Base-by-base conservation (phyloP, 2,113 vertebrate genomes). In the Acrocephalus arundinaceus region DNA sequence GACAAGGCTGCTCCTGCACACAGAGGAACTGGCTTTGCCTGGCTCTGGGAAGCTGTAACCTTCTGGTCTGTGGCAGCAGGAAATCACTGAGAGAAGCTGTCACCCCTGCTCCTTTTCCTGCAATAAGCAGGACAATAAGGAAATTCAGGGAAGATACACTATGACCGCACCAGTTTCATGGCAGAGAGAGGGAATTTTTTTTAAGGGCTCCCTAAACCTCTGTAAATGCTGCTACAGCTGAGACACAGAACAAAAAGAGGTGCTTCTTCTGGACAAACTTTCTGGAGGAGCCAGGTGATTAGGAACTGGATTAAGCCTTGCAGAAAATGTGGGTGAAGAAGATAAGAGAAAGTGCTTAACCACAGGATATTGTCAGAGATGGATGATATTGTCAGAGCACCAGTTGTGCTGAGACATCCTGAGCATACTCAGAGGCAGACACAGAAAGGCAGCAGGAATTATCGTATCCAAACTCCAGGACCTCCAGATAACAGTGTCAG, bases 271-370 rank as follows among this genome's bases (percentile, higher is more conserved):
- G 59, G 15, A 76, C 2, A 2, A 27, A 48, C 13, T 85, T 91
- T 71, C 51, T 74, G 71, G 46, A 82, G 12, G 24, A 94, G n/a
- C 7, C 51, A 66, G 25, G 27, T 37, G 39, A 89, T 67, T n/a
- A 61, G 57, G 37, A 95, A 87, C 28, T 28, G n/a, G 46, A 78
- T 66, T 49, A 78, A 85, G 11, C 55, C 55, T 81, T 77, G 37
- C 51, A 89, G 68, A 78, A 87, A 73, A 85, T 23, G 33, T 43
- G 10, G 33, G 30, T 0, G 1, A 66, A 75, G 48, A 23, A 83
- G 41, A 45, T 15, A 45, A 0, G 0, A 65, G 15, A 0, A 2
- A 91, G 59, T 3, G 0, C 2, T 81, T 49, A 81, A 54, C 24
- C 51, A 54, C 6, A 7, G 41, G 41, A 54, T 39, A 35, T 17